These are phyloP conservation scores for Eubucco bourcierii DNA, from an alignment of 2,113 vertebrate species.

Conservation along the genomic window DNA sequence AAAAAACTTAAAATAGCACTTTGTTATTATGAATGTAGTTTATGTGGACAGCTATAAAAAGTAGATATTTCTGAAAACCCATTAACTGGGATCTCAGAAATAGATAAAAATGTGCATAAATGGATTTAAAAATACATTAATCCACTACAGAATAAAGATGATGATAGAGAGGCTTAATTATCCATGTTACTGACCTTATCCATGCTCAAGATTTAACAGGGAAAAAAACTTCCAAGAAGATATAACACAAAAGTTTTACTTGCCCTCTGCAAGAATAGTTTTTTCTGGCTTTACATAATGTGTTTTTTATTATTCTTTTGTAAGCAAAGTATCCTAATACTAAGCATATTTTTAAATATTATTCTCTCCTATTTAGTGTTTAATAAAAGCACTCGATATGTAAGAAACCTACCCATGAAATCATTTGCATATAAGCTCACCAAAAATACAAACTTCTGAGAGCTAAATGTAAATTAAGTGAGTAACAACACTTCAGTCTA, in stretches of 20 bases:
- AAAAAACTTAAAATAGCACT: constrained; percentile 32
- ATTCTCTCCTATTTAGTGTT: neutral
- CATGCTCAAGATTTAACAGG: neutral
- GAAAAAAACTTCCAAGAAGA: neutral
- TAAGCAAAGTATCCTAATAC: neutral
- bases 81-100: constrained; percentile 31
- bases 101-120: constrained; percentile 23
- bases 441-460: constrained; percentile 2
- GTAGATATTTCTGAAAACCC: constrained; percentile 8
- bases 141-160: neutral
- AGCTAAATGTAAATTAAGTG: constrained; percentile 21
- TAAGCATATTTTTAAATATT: neutral
- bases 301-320: neutral
- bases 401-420: neutral
- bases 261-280: neutral
- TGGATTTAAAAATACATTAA: constrained; percentile 6
- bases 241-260: neutral
- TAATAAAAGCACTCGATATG: neutral
- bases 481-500: neutral
- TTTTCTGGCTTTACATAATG: neutral
- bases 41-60: neutral
- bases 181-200: neutral
- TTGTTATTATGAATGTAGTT: neutral
- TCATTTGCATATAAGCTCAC: neutral
- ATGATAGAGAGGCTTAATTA: neutral